phyloP scores from a whole-genome alignment of 2,888 invertebrate genomes.

The Hyposoter dolosus region DNA sequence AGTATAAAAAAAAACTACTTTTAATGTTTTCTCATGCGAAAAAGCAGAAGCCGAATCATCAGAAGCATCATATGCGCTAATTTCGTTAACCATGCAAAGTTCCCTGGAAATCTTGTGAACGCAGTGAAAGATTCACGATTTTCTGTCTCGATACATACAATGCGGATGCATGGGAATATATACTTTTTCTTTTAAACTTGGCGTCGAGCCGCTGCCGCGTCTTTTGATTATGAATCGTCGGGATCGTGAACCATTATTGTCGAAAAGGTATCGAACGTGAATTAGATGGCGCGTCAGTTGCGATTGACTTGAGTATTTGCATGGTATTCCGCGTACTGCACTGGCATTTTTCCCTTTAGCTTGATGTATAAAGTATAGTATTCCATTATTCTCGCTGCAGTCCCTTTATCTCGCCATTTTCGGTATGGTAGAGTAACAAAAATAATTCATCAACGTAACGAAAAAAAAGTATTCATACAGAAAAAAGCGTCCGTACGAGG shows the following conservation, averaged over 20 bases:
- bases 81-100: background rate
- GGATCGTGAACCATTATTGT: background rate
- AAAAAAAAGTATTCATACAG: conserved; percentile 26
- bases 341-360: background rate
- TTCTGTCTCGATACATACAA: background rate
- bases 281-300: conserved; percentile 3
- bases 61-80: background rate
- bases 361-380: conserved; percentile 4
- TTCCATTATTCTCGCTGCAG: conserved; percentile 21
- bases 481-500: conserved; percentile 7
- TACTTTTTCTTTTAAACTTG: too few relatives aligned
- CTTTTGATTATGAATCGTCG: background rate
- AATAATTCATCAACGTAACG: conserved; percentile 63
- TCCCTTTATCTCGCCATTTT: conserved; percentile 51
- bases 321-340: background rate
- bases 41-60: background rate
- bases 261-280: background rate
- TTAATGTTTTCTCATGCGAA: background rate
- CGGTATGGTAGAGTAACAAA: conserved; percentile 47
- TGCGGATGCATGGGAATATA: background rate
- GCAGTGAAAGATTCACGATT: background rate
- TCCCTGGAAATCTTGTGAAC: background rate
- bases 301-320: conserved; percentile 3
- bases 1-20: background rate
- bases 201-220: too few relatives aligned